Conservation (phyloP, 2,797 vertebrate species). For the Onychomys arenicola region DNA sequence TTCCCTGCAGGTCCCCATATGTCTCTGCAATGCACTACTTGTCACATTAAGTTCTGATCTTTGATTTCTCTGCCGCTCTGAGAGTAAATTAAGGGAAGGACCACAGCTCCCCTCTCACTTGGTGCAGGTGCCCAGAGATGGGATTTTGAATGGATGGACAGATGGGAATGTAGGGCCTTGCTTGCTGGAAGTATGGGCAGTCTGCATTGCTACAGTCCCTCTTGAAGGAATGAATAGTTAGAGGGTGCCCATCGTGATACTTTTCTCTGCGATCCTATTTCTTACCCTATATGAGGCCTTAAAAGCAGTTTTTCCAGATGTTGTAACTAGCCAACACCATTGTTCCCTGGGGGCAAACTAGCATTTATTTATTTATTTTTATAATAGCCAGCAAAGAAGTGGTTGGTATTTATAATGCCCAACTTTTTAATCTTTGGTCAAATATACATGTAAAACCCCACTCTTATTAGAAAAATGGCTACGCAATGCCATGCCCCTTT, state of each 20-base stretch:
- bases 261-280: background rate
- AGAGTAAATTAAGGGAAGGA: background rate
- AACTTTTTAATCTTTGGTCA: conserved; percentile 38
- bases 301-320: background rate
- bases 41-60: background rate
- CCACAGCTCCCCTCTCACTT: background rate
- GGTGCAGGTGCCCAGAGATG: no score
- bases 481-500: conserved; percentile 60
- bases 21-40: background rate
- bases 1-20: background rate
- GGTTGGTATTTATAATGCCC: background rate
- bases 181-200: background rate
- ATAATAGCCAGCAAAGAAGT: background rate
- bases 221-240: background rate
- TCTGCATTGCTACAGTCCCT: background rate
- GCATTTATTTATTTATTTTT: background rate
- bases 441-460: background rate
- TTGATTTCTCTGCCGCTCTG: background rate
- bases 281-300: background rate
- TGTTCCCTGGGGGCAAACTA: background rate
- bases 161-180: background rate
- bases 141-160: background rate
- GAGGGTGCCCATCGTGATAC: background rate
- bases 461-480: conserved; percentile 17
- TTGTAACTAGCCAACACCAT: background rate